A percentile compares a stretch with the other conserved stretches of the same genome.
These are phyloP conservation scores for Lampris megalopsis DNA, from an alignment of 2,113 vertebrate species.

Conservation along the genomic window DNA sequence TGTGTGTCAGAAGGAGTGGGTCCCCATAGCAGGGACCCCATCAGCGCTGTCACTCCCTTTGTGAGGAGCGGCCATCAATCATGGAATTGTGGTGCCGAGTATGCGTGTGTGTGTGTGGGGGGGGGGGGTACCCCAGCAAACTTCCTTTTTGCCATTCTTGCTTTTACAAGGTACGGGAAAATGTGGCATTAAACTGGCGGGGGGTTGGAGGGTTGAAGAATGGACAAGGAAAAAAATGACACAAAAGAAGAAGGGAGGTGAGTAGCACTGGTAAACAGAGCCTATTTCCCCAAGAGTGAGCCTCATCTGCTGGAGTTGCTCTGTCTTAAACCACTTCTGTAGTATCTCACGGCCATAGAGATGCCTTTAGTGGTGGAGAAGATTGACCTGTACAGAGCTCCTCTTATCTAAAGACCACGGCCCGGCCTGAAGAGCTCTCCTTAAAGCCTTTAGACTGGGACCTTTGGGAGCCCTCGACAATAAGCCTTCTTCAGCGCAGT, in stretches of 20 bases:
- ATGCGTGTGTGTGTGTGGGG: not conserved
- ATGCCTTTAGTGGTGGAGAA: conserved; percentile 1
- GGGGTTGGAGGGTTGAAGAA: conserved; percentile 3
- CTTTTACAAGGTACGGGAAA: conserved; percentile 43
- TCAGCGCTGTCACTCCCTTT: conserved; percentile 52
- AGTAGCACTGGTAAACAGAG: not conserved
- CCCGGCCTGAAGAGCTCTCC: conserved; percentile 51
- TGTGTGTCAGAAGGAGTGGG: conserved; percentile 45
- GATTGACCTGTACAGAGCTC: conserved; percentile 43
- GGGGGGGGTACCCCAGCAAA: conserved; percentile 25
- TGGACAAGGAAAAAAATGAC: conserved; percentile 6
- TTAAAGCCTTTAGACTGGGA: conserved; percentile 56
- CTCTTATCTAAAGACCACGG: conserved; percentile 55
- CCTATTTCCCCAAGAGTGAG: conserved; percentile 9
- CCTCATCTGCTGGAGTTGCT: conserved; percentile 3
- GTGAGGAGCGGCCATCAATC: conserved; percentile 69
- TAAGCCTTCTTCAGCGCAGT: conserved; percentile 65
- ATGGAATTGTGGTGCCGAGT: not conserved
- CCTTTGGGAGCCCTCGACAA: conserved; percentile 68
- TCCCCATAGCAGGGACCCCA: conserved; percentile 50
- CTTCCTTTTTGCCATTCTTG: conserved; percentile 37
- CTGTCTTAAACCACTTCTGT: conserved; percentile 19
- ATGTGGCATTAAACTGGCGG: conserved; percentile 19
- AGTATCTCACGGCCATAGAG: conserved; percentile 1
- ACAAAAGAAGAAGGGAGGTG: conserved; percentile 15